A percentile compares a stretch with the other conserved stretches of the same genome.
Evolutionary conservation across 2,797 vertebrate genomes (phyloP).

Genomic region (Dallia pectoralis): DNA sequence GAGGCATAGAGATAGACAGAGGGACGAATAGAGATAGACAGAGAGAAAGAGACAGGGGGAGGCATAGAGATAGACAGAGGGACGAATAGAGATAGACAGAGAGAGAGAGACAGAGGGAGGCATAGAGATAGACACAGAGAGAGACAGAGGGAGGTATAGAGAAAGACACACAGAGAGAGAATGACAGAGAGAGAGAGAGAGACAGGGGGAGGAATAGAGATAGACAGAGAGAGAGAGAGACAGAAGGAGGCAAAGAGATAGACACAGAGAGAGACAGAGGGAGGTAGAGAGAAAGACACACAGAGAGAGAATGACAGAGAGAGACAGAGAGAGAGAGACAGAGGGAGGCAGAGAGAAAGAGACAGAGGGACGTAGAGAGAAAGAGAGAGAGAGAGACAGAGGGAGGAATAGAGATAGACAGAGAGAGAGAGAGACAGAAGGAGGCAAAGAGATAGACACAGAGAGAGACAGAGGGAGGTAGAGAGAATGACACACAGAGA

Average conservation of each 20-base stretch:
- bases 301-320: not conserved
- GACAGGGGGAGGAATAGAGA: not conserved
- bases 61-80: not conserved
- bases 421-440: not conserved
- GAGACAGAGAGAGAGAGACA: not conserved
- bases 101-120: not conserved
- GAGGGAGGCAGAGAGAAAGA: no score
- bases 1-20: not conserved
- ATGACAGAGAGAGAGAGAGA: not conserved
- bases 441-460: conserved; percentile 7
- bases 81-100: not conserved
- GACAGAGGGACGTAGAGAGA: no score
- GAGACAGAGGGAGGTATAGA: not conserved
- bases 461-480: not conserved
- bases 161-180: no score
- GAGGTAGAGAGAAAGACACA: not conserved
- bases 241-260: not conserved
- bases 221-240: not conserved
- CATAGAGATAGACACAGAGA: not conserved
- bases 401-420: conserved; percentile 4
- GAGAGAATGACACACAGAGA: conserved; percentile 7
- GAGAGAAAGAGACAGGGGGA: not conserved
- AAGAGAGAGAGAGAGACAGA: not conserved
- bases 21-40: not conserved
- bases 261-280: not conserved